Evolutionary conservation across 2,888 invertebrate species (phyloP), one percentile per base, ranked within the genome.

Genomic region (Encarsia formosa): DNA sequence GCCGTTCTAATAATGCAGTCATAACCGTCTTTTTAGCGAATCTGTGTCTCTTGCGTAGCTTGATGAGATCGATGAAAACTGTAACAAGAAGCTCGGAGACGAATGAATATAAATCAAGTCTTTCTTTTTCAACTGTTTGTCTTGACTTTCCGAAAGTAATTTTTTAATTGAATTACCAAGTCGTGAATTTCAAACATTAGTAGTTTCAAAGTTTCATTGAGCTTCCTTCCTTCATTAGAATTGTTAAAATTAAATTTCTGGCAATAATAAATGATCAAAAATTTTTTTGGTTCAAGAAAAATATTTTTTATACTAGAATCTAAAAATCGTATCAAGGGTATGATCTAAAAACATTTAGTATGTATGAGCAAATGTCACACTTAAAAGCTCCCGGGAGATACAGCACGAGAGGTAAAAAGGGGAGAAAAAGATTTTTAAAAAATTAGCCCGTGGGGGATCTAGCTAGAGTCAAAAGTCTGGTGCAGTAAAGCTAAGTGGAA

Each of bases 381-480:
- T n/a, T n/a, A n/a, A n/a, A n/a, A n/a, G n/a, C n/a, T n/a, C n/a
- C n/a, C n/a, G n/a, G n/a, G n/a, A n/a, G n/a, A n/a, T n/a, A n/a
- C n/a, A n/a, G n/a, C n/a, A n/a, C n/a, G n/a, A n/a, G n/a, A n/a
- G n/a, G n/a, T n/a, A n/a, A n/a, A n/a, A n/a, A n/a, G 35, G 20
- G 20, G 18, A 9, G 31, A 47, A 38, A 47, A n/a, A 37, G 6
- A 11, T 8, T 15, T 9, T 20, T 6, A 38, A 39, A 31, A 39
- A 31, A 29, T 20, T n/a, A n/a, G n/a, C n/a, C 34, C 37, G 34
- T 39, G 19, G 32, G 47, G 39, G 23, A 34, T 40, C 32, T 48
- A 22, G 47, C 23, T 39, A 48, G 37, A 24, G 48, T 48, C 44
- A 39, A 44, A 47, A 49, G 52, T 39, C 44, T 49, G 44, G 53